Evolutionary conservation across 2,888 invertebrate species (phyloP), one percentile per base, ranked within the genome.

Genomic region (Lymantria dispar): DNA sequence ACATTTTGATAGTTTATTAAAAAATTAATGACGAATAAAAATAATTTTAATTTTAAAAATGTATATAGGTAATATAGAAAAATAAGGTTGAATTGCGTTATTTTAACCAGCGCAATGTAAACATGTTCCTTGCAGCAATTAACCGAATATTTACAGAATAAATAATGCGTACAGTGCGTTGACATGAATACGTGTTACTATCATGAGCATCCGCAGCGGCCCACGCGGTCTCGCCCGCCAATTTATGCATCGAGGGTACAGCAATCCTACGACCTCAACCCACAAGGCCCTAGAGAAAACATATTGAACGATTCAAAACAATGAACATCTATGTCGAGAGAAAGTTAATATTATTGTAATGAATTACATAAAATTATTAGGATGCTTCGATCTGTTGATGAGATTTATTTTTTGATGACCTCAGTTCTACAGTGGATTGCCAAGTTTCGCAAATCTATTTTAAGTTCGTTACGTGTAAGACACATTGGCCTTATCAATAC

Each of bases 211-310:
- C 86, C 86, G 84, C 71, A 68, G 69, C 76, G 48, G 38, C 85
- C 87, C 84, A 86, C 87, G 78, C 85, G 66, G 70, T 62, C 74
- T 68, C 76, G 72, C 73, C 74, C 72, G 78, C 80, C 78, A 85
- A 86, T 85, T 85, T 80, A 76, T 73, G 70, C 74, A 70, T 68
- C 60, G 67, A 68, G 65, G 61, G 64, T 64, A 66, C 57, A 38
- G 1, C 62, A 74, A 74, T 72, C 76, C 78, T 75, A 79, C 78
- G 73, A 74, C 76, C 74, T 75, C 78, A 70, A 60, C 82, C 78
- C 77, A 80, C 80, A 68, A n/a, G 62, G 54, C 69, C 62, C 59
- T 68, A 68, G 70, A 70, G 62, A 72, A 69, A 73, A 50, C 43
- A 57, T 45, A 33, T 33, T 10, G 9, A 33, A 10, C 2, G 10